Base-by-base conservation (phyloP, 2,113 vertebrate genomes). In the Leuciscus idus region DNA sequence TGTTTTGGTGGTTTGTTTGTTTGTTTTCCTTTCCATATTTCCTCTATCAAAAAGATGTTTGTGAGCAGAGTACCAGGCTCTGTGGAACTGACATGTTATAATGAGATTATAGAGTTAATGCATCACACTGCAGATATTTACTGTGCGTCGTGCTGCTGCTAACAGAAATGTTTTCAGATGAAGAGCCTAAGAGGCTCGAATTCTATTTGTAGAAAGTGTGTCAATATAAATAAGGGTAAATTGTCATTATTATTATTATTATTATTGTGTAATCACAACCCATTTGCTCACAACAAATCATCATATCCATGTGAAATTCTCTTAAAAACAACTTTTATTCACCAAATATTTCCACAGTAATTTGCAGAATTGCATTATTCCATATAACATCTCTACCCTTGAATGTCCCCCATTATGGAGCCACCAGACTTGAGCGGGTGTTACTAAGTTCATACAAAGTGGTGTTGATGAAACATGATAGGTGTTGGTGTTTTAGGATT, bases 121-220 rank as follows among this genome's bases (percentile, higher is more conserved):
- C 46, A 76, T 28, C 62, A 82, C 61, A 68, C 59, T 74, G 48
- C 50, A 52, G 82, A 73, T 61, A 92, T 93, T 89, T 88, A 90
- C 84, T 87, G 91, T 86, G 55, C 2, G 68, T 13, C 1, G 21
- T 33, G 61, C 55, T 66, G 87, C 72, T 73, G 52, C 84, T 83
- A 36, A 82, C 62, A 82, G 4, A 70, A 70, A 55, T 91, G 90
- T 92, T 92, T 26, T 50, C 39, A 50, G n/a, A 81, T 23, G 50
- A 77, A 77, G n/a, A 48, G 43, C 59, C 46, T 64, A 28, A 81
- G 36, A 62, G 36, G 55, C n/a, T 81, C 59, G 46, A 64, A 81
- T 81, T 64, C 59, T 48, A 64, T 81, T 81, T 46, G 36, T 43
- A 28, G 79, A 66, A 66, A 48, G 39, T 81, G n/a, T 81, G 62